Evolutionary conservation across 2,113 vertebrate species (phyloP), one percentile per base, ranked within the genome.

Genomic region (Uria lomvia): DNA sequence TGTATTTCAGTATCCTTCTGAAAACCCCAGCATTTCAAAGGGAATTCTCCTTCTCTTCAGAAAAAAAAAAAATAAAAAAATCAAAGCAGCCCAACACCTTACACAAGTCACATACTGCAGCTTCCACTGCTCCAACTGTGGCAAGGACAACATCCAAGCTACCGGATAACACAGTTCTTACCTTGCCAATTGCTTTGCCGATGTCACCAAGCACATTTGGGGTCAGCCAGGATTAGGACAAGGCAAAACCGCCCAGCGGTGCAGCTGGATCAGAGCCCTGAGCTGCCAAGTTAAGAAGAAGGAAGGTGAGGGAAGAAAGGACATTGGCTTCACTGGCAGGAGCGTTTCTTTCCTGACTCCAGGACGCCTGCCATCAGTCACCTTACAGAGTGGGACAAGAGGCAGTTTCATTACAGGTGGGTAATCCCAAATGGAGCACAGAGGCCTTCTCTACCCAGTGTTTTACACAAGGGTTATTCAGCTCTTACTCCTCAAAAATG

Each of bases 21-120:
- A 73, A 74, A 78, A 16, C 20, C 42, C 15, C 21, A 43, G 15
- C 52, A 66, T 95, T 94, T 91, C 77, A 96, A 93, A 96, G 65
- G 27, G 40, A 81, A 27, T 74, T 70, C 34, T 87, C 52, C 47
- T 78, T 77, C n/a, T 58, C 10, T 40, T 53, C n/a, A 45, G 42
- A 47, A n/a, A 47, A 45, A 67, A 49, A 38, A 42, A 15, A 59
- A 43, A 56, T 36, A 52, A 42, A 75, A 53, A 59, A 42, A 81
- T 32, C 58, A 83, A 88, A 97, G 77, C 53, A 80, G 21, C 65
- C 77, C 45, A 74, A 67, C 49, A 40, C 71, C 66, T 70, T 30
- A 38, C 26, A 36, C 26, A 17, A 74, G 30, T 58, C 58, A 65
- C 42, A 34, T 4, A 32, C 8, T 2, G 3, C 26, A 7, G 1